Evolutionary conservation across 37 sponge, comb jelly and placozoan species (phyloP).

Genomic region (Beroe forskalii): DNA sequence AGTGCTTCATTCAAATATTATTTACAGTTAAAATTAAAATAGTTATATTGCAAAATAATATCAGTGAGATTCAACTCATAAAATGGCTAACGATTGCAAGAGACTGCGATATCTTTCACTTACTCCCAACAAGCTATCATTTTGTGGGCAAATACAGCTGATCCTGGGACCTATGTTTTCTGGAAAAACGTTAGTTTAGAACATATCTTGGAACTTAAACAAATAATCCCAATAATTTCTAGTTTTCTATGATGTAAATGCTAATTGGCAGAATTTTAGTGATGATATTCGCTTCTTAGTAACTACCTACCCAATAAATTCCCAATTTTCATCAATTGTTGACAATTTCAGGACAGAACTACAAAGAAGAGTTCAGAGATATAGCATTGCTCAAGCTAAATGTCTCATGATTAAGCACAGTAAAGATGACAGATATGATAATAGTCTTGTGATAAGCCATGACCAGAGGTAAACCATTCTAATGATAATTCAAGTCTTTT

Average conservation of each 20-base stretch:
- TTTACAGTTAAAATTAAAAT: no score
- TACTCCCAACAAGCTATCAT: conserved; percentile 23
- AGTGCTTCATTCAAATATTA: no score
- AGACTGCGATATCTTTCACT: neutral
- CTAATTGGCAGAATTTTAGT: no score
- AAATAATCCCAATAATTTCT: no score
- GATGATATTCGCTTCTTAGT: no score
- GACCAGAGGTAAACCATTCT: conserved; percentile 44
- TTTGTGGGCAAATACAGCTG: conserved; percentile 50
- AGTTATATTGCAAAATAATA: no score
- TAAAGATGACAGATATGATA: conserved; percentile 64
- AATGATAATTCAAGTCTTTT: no score
- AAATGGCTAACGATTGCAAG: neutral
- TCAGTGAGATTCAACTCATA: no score
- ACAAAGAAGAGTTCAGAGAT: conserved; percentile 40
- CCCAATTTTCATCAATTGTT: no score
- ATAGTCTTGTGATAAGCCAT: conserved; percentile 31
- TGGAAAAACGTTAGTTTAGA: conserved; percentile 62
- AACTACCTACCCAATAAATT: no score
- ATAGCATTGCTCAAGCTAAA: conserved; percentile 53
- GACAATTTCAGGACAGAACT: conserved; percentile 44
- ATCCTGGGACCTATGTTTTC: conserved; percentile 64
- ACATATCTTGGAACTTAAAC: no score
- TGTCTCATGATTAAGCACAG: conserved; percentile 57
- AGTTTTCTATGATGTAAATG: no score